A percentile compares a stretch with the other conserved stretches of the same genome.
phyloP scores from a whole-genome alignment of 1,140 invertebrate species.

The Drosophila pseudoobscura region DNA sequence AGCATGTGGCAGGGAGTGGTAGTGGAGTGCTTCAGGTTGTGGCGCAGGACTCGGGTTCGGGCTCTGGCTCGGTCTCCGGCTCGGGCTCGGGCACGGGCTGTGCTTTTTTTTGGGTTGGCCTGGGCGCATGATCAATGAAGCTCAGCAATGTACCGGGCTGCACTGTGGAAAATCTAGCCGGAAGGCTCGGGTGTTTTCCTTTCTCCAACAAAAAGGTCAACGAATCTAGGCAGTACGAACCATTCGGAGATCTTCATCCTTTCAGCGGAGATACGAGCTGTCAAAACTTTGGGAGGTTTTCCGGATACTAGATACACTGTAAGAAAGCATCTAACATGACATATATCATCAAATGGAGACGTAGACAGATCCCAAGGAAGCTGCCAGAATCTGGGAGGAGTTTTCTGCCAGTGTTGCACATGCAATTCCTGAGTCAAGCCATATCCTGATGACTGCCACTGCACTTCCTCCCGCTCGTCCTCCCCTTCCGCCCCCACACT shows the following conservation, averaged over 20 bases:
- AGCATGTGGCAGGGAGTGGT: slow-evolving; percentile 7
- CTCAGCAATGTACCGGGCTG: slow-evolving; percentile 16
- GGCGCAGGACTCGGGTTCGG: background rate
- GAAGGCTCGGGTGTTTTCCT: background rate
- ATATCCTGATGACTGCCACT: slow-evolving; percentile 24
- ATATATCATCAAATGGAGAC: too few relatives aligned
- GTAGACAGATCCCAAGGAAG: background rate
- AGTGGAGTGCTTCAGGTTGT: background rate
- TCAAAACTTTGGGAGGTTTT: too few relatives aligned
- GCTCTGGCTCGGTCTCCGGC: background rate
- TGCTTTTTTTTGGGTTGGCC: slow-evolving; percentile 5
- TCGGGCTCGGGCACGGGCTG: background rate
- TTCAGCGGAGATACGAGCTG: too few relatives aligned
- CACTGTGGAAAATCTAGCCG: slow-evolving; percentile 12
- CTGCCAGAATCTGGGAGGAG: background rate
- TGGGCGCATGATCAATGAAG: slow-evolving; percentile 67
- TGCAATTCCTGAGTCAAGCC: slow-evolving; percentile 24
- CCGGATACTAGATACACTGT: too few relatives aligned
- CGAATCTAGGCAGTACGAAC: too few relatives aligned
- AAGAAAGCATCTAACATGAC: too few relatives aligned
- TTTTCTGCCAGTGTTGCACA: slow-evolving; percentile 30
- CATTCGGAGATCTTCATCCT: too few relatives aligned
- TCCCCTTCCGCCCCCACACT: slow-evolving; percentile 1
- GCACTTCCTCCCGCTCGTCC: background rate
- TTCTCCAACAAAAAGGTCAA: background rate